Conservation (phyloP, 2,113 vertebrate genomes). For the Neolamprologus devosi region DNA sequence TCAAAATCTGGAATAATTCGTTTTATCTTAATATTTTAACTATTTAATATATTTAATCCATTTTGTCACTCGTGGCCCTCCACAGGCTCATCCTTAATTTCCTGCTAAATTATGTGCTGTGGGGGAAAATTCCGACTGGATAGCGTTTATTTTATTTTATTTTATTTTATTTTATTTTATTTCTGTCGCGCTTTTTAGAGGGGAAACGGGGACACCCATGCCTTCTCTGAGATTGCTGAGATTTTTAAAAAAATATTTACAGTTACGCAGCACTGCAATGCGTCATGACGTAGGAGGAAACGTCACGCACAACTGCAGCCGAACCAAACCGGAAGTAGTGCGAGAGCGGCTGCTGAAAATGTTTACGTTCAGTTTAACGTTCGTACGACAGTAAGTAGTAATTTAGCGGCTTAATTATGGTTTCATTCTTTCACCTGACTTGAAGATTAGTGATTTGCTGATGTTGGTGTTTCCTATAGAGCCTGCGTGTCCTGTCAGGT, state of each 20-base stretch:
- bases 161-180: neutral
- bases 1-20: neutral
- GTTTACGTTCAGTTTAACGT: conserved; percentile 66
- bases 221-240: neutral
- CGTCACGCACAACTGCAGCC: neutral
- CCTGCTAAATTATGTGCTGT: neutral
- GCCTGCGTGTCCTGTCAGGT: neutral
- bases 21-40: neutral
- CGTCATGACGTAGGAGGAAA: neutral
- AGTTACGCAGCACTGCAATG: neutral
- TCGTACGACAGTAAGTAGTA: conserved; percentile 70
- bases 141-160: neutral
- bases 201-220: neutral
- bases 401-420: fast-evolving
- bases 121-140: neutral
- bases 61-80: neutral
- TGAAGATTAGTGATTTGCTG: fast-evolving
- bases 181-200: neutral
- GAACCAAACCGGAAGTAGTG: conserved; percentile 37
- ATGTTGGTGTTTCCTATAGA: neutral
- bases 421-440: neutral
- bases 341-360: conserved; percentile 10
- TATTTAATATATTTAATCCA: neutral
- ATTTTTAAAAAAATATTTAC: neutral
- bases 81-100: fast-evolving